phyloP scores from a whole-genome alignment of 2,888 invertebrate species.

The Drosophila planitibia region DNA sequence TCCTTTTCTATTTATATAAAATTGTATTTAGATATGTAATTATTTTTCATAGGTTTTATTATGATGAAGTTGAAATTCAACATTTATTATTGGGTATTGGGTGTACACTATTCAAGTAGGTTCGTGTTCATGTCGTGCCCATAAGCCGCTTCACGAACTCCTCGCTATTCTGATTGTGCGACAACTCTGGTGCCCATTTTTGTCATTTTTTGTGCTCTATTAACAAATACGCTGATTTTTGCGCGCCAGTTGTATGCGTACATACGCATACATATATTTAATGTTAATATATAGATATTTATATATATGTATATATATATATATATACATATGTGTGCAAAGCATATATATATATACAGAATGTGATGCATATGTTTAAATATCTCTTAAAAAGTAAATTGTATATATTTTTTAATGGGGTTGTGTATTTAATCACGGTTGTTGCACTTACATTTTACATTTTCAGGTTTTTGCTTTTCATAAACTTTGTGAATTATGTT shows the following conservation, averaged over 20 bases:
- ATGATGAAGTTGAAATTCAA: background rate
- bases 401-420: slow-evolving; percentile 1
- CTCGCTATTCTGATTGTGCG: slow-evolving; percentile 41
- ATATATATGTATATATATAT: slow-evolving; percentile 50
- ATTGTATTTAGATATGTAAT: background rate
- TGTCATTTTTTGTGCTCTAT: slow-evolving; percentile 66
- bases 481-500: slow-evolving; percentile 46
- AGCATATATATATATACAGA: slow-evolving; percentile 15
- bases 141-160: slow-evolving; percentile 23
- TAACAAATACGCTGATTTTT: slow-evolving; percentile 63
- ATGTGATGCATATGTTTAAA: slow-evolving; percentile 14
- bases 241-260: slow-evolving; percentile 63
- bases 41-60: background rate
- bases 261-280: slow-evolving; percentile 42
- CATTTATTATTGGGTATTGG: background rate
- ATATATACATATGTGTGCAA: slow-evolving; percentile 42
- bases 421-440: slow-evolving; percentile 5
- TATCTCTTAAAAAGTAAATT: slow-evolving; percentile 1
- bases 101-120: background rate
- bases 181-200: slow-evolving; percentile 76
- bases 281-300: slow-evolving; percentile 50
- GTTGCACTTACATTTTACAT: slow-evolving; percentile 57
- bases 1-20: background rate
- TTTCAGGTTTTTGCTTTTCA: slow-evolving; percentile 42
- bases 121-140: slow-evolving; percentile 19